Base-by-base conservation (phyloP, 2,797 vertebrate genomes). In the Hippoglossus hippoglossus region DNA sequence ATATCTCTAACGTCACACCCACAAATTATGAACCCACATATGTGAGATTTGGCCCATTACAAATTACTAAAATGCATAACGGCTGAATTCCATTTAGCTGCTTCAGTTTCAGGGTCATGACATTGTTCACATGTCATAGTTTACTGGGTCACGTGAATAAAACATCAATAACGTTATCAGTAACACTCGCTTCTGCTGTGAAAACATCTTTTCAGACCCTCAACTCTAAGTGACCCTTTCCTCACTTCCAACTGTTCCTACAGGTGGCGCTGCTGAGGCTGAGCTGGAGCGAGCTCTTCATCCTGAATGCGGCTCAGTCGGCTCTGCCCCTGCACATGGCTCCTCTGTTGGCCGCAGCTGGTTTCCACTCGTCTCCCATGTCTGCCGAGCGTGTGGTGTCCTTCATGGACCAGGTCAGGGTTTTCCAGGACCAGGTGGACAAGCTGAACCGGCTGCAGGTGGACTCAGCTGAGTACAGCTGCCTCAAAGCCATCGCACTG, bases 371-470 rank as follows among this genome's bases (percentile, higher is more conserved):
- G 2, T 94, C 97, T 0, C 98, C 97, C 81, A 98, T 99, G 97
- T 95, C 97, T 0, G 98, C 97, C 0, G 97, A 99, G 82, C 94
- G 97, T 0, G 97, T 98, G 0, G 98, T 99, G 75, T 95, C 96
- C 84, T 99, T 99, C 92, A 99, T 99, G 98, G 98, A 99, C 86
- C 97, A 99, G 93, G 96, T 99, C 86, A 93, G 98, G 13, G 89
- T 97, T 56, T 98, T 99, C 88, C 97, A 99, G 95, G 98, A 98
- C 82, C 98, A 99, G 94, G 97, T 99, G 93, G 97, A 99, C 89
- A 99, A 98, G 92, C 94, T 99, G 78, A 96, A 96, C 81, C 83
- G 96, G 59, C 93, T 99, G 67, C 97, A 98, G 87, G 97, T 99
- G 84, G 98, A 99, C 75, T 94, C 97, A 0, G 98, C 97, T 0